Conservation (phyloP, 2,797 vertebrate genomes). For the Rhyacichthys aspro region DNA sequence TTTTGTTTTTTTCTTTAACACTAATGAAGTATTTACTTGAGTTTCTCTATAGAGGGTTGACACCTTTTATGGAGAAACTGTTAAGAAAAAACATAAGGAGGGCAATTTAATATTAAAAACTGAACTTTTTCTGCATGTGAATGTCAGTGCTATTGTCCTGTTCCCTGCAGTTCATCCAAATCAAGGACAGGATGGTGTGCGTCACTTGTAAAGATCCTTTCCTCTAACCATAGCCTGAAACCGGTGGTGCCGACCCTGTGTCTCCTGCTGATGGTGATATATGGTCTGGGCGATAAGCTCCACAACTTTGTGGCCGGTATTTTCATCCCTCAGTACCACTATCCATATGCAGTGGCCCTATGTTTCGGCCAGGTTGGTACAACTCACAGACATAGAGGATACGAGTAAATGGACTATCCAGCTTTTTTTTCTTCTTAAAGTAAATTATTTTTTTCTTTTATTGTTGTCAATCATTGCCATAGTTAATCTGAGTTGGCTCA, state of each 20-base stretch:
- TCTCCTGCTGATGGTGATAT: conserved; percentile 57
- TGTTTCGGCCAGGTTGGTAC: conserved; percentile 79
- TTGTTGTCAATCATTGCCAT: conserved; percentile 21
- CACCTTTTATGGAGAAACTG: too few relatives aligned
- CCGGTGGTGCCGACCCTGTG: conserved; percentile 46
- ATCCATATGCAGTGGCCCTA: conserved; percentile 71
- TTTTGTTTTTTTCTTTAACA: too few relatives aligned
- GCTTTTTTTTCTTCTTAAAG: background rate
- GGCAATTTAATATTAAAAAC: too few relatives aligned
- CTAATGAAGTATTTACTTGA: too few relatives aligned
- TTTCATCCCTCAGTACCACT: conserved; percentile 84
- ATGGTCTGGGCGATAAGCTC: conserved; percentile 70
- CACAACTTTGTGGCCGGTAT: conserved; percentile 73
- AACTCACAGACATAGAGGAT: background rate
- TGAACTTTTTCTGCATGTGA: background rate
- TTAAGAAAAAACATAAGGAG: too few relatives aligned
- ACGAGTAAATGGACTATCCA: conserved; percentile 1
- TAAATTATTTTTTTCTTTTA: background rate
- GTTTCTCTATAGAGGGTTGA: too few relatives aligned
- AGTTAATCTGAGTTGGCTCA: background rate
- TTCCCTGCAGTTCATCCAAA: conserved; percentile 39
- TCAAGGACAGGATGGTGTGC: conserved; percentile 39
- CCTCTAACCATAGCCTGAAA: conserved; percentile 39
- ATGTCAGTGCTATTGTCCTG: background rate
- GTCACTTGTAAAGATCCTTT: conserved; percentile 31